Evolutionary conservation across 23 tunicate genomes (phyloP).

Genomic region (Phallusia fumigata): DNA sequence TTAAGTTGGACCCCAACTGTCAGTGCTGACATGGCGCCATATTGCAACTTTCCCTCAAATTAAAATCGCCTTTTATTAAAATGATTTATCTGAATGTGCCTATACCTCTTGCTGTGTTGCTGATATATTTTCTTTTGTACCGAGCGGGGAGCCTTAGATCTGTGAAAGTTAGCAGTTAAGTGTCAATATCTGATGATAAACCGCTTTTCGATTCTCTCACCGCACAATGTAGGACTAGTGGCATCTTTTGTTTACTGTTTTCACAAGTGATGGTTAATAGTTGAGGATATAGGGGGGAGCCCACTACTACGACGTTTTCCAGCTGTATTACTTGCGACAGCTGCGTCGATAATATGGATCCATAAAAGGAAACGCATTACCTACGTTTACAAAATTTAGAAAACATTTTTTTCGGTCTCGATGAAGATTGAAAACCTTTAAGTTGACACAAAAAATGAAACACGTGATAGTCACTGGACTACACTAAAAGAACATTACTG

Average conservation of each 20-base stretch:
- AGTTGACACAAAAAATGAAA: no score
- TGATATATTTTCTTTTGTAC: neutral
- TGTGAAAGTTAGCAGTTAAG: constrained; percentile 7
- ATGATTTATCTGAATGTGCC: neutral
- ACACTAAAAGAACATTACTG: no score
- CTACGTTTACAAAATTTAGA: no score
- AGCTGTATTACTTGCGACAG: neutral
- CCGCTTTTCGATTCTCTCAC: neutral
- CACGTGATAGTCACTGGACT: no score
- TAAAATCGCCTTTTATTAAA: neutral
- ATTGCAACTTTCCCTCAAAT: neutral
- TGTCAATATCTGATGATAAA: neutral
- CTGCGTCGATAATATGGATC: constrained; percentile 9
- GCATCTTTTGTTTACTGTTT: neutral
- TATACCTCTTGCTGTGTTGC: neutral
- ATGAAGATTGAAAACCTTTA: no score
- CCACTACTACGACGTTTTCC: neutral
- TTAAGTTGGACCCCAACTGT: constrained; percentile 3
- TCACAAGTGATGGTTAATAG: neutral
- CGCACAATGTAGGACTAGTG: neutral
- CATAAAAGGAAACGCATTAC: no score
- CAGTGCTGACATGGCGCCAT: neutral
- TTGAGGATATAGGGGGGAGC: neutral
- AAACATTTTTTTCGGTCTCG: no score
- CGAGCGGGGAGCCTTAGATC: neutral